Base-by-base conservation (phyloP, 2,797 vertebrate species). In the Erethizon dorsatum region DNA sequence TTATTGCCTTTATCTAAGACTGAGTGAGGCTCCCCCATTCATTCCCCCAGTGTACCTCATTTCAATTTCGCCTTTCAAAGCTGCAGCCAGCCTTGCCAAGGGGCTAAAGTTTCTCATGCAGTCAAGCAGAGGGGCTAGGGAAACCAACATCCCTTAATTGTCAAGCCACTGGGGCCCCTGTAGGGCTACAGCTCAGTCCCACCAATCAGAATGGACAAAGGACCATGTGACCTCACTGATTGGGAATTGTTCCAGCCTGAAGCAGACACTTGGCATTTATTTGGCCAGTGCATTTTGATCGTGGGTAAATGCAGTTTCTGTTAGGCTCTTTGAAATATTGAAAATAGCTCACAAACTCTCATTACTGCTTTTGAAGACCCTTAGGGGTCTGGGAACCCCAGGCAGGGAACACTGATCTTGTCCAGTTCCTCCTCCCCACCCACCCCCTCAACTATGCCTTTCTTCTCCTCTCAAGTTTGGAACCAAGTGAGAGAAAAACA, bases 151-250 rank as follows among this genome's bases (percentile, higher is more conserved):
- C 67, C n/a, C 91, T 93, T 95, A 80, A 96, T 89, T 96, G 90
- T 94, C 88, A 88, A 92, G 73, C 52, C 56, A 65, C 28, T 41
- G n/a, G 82, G 65, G 91, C 78, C 78, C 82, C 52, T 0, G 18
- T 77, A 83, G 95, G 77, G 77, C 82, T 84, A 67, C 5, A 28
- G 31, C 82, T 88, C 28, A 1, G 41, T 54, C 87, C 88, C 63
- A 54, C 87, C 90, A 92, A 95, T 96, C 97, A 93, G 83, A 77
- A 56, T 28, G 47, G 85, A 80, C 84, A 83, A 95, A 97, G 67
- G 92, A 47, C 89, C 18, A 47, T 33, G 82, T 94, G 97, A 95
- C 92, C 96, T 97, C 96, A 96, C 95, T 67, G 67, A 71, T 33
- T 94, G 88, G 96, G 96, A 96, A 31, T n/a, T 33, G 41, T 93